Percentiles rank a stretch among this genome's conserved stretches.
Evolutionary conservation across 1,140 invertebrate species (phyloP).

Genomic region (Bombus sylvicola): DNA sequence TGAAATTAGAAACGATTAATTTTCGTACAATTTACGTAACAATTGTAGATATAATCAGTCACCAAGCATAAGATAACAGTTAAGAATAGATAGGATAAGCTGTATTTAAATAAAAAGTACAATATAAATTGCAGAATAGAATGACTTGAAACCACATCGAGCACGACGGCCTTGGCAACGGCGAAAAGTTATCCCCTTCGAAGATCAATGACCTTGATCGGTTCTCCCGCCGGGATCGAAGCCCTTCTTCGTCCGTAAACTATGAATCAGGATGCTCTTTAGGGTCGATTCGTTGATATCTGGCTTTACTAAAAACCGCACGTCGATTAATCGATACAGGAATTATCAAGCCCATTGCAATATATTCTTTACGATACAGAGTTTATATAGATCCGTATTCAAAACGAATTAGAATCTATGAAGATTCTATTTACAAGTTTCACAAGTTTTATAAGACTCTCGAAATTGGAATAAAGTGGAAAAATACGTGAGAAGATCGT

Average conservation of each 20-base stretch:
- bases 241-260: conserved; percentile 33
- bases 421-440: no score
- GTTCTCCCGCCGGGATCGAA: conserved; percentile 37
- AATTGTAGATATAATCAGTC: background rate
- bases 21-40: background rate
- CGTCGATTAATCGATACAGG: conserved; percentile 53
- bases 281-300: conserved; percentile 50
- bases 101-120: background rate
- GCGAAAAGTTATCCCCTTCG: conserved; percentile 51
- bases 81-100: background rate
- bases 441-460: no score
- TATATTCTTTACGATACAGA: no score
- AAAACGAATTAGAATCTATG: background rate
- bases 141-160: background rate
- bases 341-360: conserved; percentile 18
- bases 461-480: background rate
- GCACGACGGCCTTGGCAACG: background rate
- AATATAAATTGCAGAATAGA: background rate
- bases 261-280: conserved; percentile 60
- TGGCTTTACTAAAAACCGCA: conserved; percentile 13
- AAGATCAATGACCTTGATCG: conserved; percentile 66
- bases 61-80: background rate
- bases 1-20: no score
- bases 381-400: no score
- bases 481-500: background rate